phyloP scores from a whole-genome alignment of 2,888 invertebrate genomes.

The Drosophila affinis region DNA sequence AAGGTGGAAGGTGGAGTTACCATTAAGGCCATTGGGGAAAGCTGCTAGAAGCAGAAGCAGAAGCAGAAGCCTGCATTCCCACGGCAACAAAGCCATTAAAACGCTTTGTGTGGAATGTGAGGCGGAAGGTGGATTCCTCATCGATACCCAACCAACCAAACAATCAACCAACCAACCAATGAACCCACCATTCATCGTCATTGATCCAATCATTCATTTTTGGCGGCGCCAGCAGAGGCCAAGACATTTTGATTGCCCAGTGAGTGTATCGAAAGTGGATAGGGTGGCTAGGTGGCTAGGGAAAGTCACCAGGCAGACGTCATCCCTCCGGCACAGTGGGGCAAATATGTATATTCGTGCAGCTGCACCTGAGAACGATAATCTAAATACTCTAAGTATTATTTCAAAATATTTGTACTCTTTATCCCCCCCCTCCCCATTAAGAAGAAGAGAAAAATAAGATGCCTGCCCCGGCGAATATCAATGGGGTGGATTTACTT shows the following conservation, averaged over 20 bases:
- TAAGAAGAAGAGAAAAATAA: no score
- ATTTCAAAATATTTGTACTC: background rate
- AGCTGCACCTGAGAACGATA: background rate
- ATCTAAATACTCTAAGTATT: no score
- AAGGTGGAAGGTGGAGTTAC: constrained; percentile 14
- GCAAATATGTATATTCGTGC: background rate
- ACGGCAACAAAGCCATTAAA: constrained; percentile 67
- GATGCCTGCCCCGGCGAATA: background rate
- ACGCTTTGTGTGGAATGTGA: constrained; percentile 35
- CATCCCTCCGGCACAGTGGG: constrained; percentile 10
- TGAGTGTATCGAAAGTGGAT: constrained; percentile 22
- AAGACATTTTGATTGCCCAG: constrained; percentile 52
- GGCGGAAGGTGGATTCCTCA: background rate
- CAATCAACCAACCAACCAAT: background rate
- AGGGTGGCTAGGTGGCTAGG: background rate
- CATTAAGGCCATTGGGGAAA: constrained; percentile 35
- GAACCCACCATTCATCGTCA: constrained; percentile 44
- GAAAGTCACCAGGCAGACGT: constrained; percentile 1
- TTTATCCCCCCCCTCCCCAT: no score
- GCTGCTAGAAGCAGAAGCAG: background rate
- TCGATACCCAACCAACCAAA: constrained; percentile 2
- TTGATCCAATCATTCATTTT: constrained; percentile 66
- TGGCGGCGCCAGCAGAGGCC: constrained; percentile 9
- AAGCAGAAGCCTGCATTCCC: constrained; percentile 46
- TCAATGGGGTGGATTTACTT: constrained; percentile 10